A percentile compares a stretch with the other conserved stretches of the same genome.
Conservation (phyloP, 2,113 vertebrate species). For the Pongo pygmaeus region DNA sequence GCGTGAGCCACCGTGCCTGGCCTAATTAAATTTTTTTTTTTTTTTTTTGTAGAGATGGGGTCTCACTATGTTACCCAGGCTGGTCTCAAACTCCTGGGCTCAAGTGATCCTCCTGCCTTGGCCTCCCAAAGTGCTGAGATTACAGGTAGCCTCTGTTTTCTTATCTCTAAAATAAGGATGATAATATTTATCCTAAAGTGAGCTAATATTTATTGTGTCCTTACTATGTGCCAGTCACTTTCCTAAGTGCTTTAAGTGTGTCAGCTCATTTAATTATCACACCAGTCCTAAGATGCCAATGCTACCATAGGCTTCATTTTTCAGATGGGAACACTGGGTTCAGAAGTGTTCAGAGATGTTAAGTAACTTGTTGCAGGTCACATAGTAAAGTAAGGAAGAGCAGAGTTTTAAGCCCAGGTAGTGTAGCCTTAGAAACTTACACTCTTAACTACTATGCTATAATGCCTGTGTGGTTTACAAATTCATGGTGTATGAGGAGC, state of each 20-base stretch:
- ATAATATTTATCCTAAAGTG: neutral
- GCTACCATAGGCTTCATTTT: neutral
- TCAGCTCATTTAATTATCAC: slow-evolving; percentile 5
- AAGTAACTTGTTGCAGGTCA: slow-evolving; percentile 1
- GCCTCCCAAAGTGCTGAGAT: too few species aligned
- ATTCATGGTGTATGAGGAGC: neutral
- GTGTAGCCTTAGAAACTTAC: neutral
- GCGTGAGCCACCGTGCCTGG: too few species aligned
- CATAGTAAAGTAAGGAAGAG: neutral
- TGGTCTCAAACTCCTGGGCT: too few species aligned
- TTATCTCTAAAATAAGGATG: slow-evolving; percentile 18
- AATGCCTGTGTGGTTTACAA: neutral
- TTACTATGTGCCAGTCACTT: neutral
- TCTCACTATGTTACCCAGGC: too few species aligned
- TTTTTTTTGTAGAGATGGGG: too few species aligned
- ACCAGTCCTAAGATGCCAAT: neutral
- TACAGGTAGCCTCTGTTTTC: neutral
- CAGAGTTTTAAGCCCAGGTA: slow-evolving; percentile 3
- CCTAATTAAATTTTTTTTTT: too few species aligned
- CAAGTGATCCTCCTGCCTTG: too few species aligned
- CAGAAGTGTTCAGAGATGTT: neutral
- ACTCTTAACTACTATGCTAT: neutral
- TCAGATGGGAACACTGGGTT: neutral
- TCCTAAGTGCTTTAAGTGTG: neutral
- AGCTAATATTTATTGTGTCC: neutral